Percentiles rank a stretch among this genome's conserved stretches.
Evolutionary conservation across 2,113 vertebrate species (phyloP).

Genomic region (Dicaeum eximium): DNA sequence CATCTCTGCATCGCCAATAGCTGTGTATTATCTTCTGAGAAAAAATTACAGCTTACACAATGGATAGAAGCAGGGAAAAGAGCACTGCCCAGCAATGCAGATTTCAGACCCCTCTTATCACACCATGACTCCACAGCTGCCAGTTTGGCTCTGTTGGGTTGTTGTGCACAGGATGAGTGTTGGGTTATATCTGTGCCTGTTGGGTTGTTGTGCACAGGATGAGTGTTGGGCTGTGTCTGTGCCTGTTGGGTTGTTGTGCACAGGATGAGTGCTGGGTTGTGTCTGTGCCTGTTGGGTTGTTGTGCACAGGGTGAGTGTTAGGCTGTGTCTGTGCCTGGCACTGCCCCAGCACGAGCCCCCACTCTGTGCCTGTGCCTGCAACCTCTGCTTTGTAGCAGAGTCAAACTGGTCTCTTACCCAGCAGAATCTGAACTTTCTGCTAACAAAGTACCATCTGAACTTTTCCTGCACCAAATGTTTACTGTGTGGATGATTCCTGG

Average conservation of each 20-base stretch:
- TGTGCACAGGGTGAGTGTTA: fast-evolving
- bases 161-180: fast-evolving
- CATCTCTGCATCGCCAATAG: too few species aligned
- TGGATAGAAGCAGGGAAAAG: fast-evolving
- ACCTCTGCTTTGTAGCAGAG: background rate
- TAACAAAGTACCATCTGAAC: too few species aligned
- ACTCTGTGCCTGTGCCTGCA: background rate
- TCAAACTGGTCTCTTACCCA: fast-evolving
- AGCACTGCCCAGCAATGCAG: background rate
- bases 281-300: background rate
- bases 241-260: background rate
- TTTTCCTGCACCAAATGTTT: too few species aligned
- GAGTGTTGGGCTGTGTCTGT: background rate
- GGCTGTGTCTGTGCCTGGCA: background rate
- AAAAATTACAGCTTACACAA: fast-evolving
- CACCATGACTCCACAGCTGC: fast-evolving
- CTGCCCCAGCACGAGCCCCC: background rate
- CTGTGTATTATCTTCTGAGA: too few species aligned
- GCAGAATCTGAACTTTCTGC: background rate
- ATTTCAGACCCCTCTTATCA: background rate
- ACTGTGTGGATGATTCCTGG: too few species aligned
- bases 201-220: fast-evolving
- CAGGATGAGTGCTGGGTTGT: fast-evolving
- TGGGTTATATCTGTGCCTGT: background rate
- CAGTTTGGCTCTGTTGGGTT: background rate